Conservation (phyloP, 2,797 vertebrate genomes). For the Parambassis ranga region DNA sequence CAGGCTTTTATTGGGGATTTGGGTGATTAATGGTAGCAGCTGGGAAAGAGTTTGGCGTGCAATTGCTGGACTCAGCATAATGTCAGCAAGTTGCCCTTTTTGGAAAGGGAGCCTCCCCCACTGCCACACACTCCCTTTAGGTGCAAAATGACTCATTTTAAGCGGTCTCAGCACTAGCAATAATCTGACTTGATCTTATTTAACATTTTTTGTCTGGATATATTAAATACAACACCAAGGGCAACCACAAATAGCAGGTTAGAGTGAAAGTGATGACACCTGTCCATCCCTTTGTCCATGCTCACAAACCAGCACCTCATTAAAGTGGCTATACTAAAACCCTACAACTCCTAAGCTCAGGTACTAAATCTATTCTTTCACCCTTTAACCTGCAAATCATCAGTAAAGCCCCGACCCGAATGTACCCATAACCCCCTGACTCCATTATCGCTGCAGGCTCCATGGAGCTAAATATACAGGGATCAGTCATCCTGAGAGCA, state of each 20-base stretch:
- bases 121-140: background rate
- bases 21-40: conserved; percentile 67
- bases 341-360: conserved; percentile 12
- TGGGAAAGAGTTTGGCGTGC: conserved; percentile 49
- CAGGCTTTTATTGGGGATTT: conserved; percentile 59
- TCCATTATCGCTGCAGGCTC: conserved; percentile 36
- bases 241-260: background rate
- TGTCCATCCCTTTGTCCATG: background rate
- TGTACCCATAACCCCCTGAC: conserved; percentile 20
- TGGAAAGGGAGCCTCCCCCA: conserved; percentile 11
- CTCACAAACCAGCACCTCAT: conserved; percentile 11
- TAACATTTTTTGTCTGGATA: background rate
- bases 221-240: background rate
- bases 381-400: conserved; percentile 49
- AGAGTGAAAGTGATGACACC: background rate
- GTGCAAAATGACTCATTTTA: conserved; percentile 13
- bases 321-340: conserved; percentile 18
- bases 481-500: conserved; percentile 54
- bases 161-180: background rate
- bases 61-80: conserved; percentile 48
- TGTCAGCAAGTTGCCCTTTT: conserved; percentile 34
- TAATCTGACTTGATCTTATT: too few species aligned
- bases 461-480: conserved; percentile 70
- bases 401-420: conserved; percentile 34
- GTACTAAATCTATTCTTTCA: conserved; percentile 10